Evolutionary conservation across 2,113 vertebrate genomes (phyloP).

Genomic region (Saiga tatarica): DNA sequence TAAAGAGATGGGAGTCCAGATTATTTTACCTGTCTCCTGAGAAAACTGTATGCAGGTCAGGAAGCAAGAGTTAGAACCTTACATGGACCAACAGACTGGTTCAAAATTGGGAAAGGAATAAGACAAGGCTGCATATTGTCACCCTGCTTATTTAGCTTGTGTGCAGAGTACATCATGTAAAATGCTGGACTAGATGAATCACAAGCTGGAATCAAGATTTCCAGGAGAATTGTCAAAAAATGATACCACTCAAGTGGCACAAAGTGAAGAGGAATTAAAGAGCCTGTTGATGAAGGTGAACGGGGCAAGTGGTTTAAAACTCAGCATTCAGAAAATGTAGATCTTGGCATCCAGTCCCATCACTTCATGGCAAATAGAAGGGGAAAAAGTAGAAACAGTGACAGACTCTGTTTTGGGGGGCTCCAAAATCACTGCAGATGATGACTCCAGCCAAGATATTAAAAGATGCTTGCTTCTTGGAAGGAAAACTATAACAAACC

Average conservation of each 20-base stretch:
- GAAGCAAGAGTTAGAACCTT: background rate
- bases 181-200: background rate
- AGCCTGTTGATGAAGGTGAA: background rate
- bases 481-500: background rate
- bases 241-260: background rate
- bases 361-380: background rate
- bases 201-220: background rate
- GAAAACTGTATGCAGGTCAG: background rate
- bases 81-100: background rate
- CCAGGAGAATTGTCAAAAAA: background rate
- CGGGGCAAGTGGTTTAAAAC: background rate
- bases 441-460: background rate
- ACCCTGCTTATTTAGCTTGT: background rate
- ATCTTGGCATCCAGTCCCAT: background rate
- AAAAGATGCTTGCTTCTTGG: background rate
- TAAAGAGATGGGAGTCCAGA: background rate
- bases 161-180: background rate
- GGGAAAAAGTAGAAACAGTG: background rate
- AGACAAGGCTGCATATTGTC: background rate
- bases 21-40: background rate
- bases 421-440: background rate
- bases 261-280: background rate
- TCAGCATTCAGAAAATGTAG: background rate
- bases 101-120: background rate
- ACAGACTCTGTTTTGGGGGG: fast-evolving